Percentiles rank a stretch among this genome's conserved stretches.
Evolutionary conservation across 2,797 vertebrate genomes (phyloP).

Genomic region (Leuciscus waleckii): DNA sequence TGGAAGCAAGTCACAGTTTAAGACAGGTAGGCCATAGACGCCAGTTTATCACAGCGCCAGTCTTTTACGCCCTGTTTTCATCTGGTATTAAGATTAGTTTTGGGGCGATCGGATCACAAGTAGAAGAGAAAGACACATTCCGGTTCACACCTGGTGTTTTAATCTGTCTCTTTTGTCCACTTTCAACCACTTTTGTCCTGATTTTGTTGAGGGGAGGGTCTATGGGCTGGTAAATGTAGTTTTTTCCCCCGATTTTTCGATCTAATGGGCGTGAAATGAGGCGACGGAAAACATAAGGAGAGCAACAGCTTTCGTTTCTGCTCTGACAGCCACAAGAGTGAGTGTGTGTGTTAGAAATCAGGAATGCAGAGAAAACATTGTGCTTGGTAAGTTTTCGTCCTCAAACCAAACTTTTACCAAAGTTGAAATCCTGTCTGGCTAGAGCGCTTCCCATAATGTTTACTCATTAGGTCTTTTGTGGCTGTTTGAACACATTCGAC

Average conservation of each 20-base stretch:
- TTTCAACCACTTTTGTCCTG: neutral
- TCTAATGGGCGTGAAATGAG: neutral
- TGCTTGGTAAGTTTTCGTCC: neutral
- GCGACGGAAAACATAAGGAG: neutral
- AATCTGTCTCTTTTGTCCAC: neutral
- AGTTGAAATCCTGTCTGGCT: neutral
- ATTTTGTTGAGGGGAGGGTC: neutral
- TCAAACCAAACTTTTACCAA: neutral
- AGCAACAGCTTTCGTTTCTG: neutral
- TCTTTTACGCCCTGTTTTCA: neutral
- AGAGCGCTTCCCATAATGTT: neutral
- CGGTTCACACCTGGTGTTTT: neutral
- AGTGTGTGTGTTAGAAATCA: neutral
- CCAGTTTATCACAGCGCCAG: constrained; percentile 27
- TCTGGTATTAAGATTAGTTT: neutral
- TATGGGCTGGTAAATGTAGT: neutral
- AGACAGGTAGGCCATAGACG: constrained; percentile 56
- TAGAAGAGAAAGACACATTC: neutral
- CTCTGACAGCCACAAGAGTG: neutral
- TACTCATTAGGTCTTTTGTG: neutral
- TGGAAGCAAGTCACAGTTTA: constrained; percentile 75
- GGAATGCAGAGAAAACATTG: neutral
- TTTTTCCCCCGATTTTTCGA: neutral
- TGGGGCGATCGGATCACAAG: neutral
- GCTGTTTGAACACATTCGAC: neutral